Conservation (phyloP, 1,140 invertebrate species). For the Hycleus phaleratus region DNA sequence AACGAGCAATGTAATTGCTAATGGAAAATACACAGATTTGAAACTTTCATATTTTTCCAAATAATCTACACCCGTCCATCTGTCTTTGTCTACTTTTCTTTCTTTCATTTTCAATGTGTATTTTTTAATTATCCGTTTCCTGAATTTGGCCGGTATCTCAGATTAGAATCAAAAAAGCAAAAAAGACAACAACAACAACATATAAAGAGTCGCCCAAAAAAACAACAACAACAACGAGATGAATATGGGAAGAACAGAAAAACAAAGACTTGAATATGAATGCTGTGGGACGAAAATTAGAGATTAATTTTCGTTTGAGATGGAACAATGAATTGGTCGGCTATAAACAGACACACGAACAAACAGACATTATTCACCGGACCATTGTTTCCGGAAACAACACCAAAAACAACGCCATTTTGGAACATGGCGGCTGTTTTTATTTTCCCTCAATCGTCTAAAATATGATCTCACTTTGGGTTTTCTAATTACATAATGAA, state of each 20-base stretch:
- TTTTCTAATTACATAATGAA: constrained; percentile 2
- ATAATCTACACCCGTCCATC: neutral
- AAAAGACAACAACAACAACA: no score
- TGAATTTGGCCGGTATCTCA: no score
- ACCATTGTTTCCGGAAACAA: constrained; percentile 16
- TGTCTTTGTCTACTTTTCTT: neutral
- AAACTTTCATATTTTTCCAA: constrained; percentile 1
- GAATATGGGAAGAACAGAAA: no score
- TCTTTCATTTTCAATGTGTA: no score
- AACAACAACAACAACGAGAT: no score
- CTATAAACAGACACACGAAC: constrained; percentile 4
- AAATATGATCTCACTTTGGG: constrained; percentile 6
- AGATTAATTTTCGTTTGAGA: no score
- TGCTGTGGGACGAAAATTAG: no score
- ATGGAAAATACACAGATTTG: neutral
- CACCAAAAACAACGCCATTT: constrained; percentile 13
- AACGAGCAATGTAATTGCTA: constrained; percentile 11
- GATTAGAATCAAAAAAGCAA: no score
- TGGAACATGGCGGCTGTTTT: constrained; percentile 12
- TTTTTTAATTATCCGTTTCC: no score
- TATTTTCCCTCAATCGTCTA: neutral
- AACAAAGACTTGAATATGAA: no score
- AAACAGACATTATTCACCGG: constrained; percentile 13
- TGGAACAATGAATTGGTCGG: constrained; percentile 1
- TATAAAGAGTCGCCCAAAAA: no score